Evolutionary conservation across 2,797 vertebrate genomes (phyloP).

Genomic region (Morelia viridis): DNA sequence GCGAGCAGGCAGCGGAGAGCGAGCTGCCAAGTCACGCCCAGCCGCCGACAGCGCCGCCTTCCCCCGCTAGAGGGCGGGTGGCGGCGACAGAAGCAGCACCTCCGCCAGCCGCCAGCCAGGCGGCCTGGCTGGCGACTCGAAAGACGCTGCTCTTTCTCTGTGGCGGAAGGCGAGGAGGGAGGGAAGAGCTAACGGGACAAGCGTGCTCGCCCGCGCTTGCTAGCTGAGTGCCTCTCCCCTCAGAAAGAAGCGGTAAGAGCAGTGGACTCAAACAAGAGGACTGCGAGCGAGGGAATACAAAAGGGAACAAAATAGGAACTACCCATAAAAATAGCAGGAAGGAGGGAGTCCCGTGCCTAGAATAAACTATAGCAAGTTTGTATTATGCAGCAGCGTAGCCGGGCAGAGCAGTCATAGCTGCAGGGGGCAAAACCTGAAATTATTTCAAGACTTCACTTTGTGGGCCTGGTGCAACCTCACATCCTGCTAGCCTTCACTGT

Average conservation of each 20-base stretch:
- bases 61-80: slow-evolving; percentile 75
- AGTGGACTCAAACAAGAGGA: not conserved
- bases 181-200: not conserved
- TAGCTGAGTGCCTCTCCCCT: not conserved
- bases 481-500: not conserved
- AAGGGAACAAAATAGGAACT: too few species aligned
- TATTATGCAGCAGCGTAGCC: not conserved
- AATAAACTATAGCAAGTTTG: not conserved
- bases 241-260: not conserved
- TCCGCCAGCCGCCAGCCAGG: not conserved
- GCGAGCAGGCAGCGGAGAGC: slow-evolving; percentile 53
- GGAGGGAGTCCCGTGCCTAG: not conserved
- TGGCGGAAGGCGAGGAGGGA: not conserved
- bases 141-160: not conserved
- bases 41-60: slow-evolving; percentile 50
- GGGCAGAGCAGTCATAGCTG: not conserved
- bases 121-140: not conserved
- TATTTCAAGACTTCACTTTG: not conserved
- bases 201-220: not conserved
- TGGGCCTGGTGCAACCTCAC: not conserved
- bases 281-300: not conserved
- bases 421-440: not conserved
- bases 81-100: slow-evolving; percentile 27
- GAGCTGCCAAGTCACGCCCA: slow-evolving; percentile 66
- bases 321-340: not conserved